A percentile compares a stretch with the other conserved stretches of the same genome.
phyloP scores from a whole-genome alignment of 2,113 vertebrate species.

The Candoia aspera region DNA sequence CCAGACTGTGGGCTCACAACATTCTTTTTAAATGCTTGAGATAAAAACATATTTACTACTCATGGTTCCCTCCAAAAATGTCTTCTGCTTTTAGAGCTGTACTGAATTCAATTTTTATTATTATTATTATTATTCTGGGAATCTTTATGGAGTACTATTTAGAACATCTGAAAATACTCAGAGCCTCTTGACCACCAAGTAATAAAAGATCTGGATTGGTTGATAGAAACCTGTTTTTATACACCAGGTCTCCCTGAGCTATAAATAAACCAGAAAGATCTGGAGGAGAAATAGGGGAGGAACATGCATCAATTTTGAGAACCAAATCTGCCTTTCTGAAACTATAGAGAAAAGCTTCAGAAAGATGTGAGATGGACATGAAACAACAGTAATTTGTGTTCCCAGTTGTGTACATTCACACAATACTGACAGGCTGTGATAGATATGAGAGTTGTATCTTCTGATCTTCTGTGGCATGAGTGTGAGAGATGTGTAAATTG shows the following conservation, averaged over 20 bases:
- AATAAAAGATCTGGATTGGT: background rate
- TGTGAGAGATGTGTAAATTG: background rate
- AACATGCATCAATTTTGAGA: background rate
- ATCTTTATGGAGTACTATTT: slow-evolving; percentile 33
- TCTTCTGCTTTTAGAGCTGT: slow-evolving; percentile 20
- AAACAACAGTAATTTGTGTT: background rate
- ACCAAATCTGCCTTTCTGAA: background rate
- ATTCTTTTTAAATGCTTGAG: slow-evolving; percentile 43
- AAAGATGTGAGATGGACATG: background rate
- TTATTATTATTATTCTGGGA: slow-evolving; percentile 23
- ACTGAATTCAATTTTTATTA: slow-evolving; percentile 1
- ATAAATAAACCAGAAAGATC: background rate
- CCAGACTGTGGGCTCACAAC: slow-evolving; percentile 31
- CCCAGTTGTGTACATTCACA: background rate
- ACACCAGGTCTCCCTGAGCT: background rate
- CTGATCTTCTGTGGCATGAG: background rate
- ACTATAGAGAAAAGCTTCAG: background rate
- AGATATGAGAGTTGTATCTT: background rate
- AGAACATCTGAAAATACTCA: background rate
- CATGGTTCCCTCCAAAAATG: slow-evolving; percentile 41
- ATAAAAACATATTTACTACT: slow-evolving; percentile 42
- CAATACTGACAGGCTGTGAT: background rate
- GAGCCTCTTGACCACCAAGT: slow-evolving; percentile 36
- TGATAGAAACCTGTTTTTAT: background rate
- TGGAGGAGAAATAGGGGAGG: background rate